Evolutionary conservation across 2,113 vertebrate species (phyloP).

Genomic region (Bagarius yarrelli): DNA sequence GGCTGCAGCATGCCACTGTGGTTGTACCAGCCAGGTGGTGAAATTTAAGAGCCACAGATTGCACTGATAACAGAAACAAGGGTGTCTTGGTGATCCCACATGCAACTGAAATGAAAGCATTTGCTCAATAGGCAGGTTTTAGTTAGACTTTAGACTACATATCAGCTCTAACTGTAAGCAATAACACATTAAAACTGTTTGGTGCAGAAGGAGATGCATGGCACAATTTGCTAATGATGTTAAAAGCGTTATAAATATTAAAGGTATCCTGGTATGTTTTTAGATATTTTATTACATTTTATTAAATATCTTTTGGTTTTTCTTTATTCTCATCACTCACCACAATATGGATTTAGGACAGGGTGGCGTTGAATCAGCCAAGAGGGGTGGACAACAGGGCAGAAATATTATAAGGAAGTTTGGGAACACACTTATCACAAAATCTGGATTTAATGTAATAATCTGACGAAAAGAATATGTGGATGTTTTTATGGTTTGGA

Average conservation of each 20-base stretch:
- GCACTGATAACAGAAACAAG: not conserved
- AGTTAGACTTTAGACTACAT: not conserved
- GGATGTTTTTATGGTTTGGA: no score
- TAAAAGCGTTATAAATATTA: conserved; percentile 40
- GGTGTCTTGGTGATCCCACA: not conserved
- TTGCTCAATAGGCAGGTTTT: no score
- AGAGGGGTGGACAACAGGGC: not conserved
- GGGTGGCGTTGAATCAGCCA: conserved; percentile 12
- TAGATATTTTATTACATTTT: conserved; percentile 50
- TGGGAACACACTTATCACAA: no score
- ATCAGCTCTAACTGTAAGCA: not conserved
- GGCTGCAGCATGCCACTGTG: conserved; percentile 18
- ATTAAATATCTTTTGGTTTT: conserved; percentile 29
- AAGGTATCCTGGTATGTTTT: conserved; percentile 24
- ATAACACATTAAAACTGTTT: not conserved
- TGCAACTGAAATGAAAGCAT: not conserved
- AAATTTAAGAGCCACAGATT: not conserved
- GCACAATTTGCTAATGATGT: conserved; percentile 7
- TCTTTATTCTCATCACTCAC: conserved; percentile 1
- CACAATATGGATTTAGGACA: conserved; percentile 38
- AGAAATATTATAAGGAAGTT: not conserved
- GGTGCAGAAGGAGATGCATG: not conserved
- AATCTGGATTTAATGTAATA: no score
- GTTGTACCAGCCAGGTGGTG: not conserved
- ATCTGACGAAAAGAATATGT: no score